A percentile compares a stretch with the other conserved stretches of the same genome.
These are phyloP conservation scores for Patella depressa DNA, from an alignment of 2,888 invertebrate species.

Conservation along the genomic window DNA sequence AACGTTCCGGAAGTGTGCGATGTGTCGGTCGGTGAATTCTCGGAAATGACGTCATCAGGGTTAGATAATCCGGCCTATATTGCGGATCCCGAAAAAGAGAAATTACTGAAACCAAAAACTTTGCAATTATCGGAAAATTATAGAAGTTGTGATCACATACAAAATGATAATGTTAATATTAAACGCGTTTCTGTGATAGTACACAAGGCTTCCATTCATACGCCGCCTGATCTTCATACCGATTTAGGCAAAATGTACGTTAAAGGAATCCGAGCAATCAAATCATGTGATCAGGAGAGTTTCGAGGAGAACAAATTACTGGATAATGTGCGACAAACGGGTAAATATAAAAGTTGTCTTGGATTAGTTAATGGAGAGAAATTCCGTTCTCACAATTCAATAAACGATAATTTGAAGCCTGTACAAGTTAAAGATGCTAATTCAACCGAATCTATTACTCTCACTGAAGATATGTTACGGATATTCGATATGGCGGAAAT, in stretches of 20 bases:
- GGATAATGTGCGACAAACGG: neutral
- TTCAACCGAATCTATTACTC: neutral
- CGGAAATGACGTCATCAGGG: slow-evolving; percentile 30
- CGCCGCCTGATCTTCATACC: slow-evolving; percentile 11
- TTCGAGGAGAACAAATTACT: neutral
- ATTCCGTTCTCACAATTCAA: neutral
- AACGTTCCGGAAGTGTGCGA: slow-evolving; percentile 22
- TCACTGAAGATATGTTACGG: neutral
- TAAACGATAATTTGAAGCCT: neutral
- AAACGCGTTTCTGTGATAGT: slow-evolving; percentile 24
- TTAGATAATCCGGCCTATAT: slow-evolving; percentile 50
- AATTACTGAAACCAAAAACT: slow-evolving; percentile 15
- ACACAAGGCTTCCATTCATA: slow-evolving; percentile 22
- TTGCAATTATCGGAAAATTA: slow-evolving; percentile 9
- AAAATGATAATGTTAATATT: neutral
- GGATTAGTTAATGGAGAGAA: neutral
- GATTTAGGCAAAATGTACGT: neutral
- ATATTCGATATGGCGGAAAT: slow-evolving; percentile 9
- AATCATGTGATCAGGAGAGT: neutral
- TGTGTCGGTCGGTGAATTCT: neutral
- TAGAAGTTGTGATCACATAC: neutral
- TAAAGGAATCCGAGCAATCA: slow-evolving; percentile 1
- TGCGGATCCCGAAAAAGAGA: slow-evolving; percentile 18
- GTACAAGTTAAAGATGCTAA: neutral
- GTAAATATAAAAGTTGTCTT: neutral